phyloP scores from a whole-genome alignment of 2,888 invertebrate species.

The Antheraea assamensis region DNA sequence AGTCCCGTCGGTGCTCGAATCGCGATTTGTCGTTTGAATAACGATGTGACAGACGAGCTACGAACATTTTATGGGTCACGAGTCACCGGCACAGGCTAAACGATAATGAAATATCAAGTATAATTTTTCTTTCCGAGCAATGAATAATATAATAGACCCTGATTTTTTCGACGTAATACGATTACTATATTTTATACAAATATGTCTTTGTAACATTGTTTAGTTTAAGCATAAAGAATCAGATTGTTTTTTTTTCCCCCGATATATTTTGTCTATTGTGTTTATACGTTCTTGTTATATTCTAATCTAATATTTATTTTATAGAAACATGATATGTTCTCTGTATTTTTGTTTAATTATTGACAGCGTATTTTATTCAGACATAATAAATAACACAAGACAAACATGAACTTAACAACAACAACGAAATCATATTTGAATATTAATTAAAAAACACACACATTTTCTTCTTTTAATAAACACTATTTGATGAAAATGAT shows the following conservation, averaged over 20 bases:
- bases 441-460: not conserved
- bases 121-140: slow-evolving; percentile 44
- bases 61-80: slow-evolving; percentile 50
- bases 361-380: not conserved
- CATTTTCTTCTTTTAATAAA: not conserved
- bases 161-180: slow-evolving; percentile 29
- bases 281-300: too few species aligned
- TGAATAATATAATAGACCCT: slow-evolving; percentile 44
- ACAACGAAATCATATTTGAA: not conserved
- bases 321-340: too few species aligned
- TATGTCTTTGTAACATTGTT: not conserved
- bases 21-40: slow-evolving; percentile 60
- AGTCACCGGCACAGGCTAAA: slow-evolving; percentile 40
- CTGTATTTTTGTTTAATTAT: too few species aligned
- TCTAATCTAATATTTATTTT: too few species aligned
- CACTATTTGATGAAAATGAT: not conserved
- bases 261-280: too few species aligned
- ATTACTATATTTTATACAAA: slow-evolving; percentile 27
- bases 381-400: not conserved
- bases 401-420: not conserved
- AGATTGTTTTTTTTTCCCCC: not conserved
- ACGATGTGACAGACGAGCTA: slow-evolving; percentile 55
- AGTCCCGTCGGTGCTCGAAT: slow-evolving; percentile 44
- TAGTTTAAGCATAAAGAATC: not conserved
- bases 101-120: slow-evolving; percentile 27